Base-by-base conservation (phyloP, 1,140 invertebrate genomes). In the Popillia japonica region DNA sequence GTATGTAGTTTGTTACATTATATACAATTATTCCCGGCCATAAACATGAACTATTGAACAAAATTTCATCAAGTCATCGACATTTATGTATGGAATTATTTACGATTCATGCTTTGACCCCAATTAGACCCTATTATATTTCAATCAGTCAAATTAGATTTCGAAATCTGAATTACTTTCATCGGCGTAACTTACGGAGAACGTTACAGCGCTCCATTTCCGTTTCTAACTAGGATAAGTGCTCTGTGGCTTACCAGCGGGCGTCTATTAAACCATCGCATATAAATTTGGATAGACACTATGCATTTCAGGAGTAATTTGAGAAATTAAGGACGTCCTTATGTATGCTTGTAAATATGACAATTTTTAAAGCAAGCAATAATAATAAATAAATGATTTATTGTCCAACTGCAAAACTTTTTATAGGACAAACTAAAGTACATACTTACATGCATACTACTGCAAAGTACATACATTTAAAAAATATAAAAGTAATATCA, bases 81-180 rank as follows among this genome's bases (percentile, higher is more conserved):
- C 48, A 55, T 59, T 72, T 48, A 40, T 40, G 14, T 40, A 14
- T 27, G 59, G 72, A 78, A 75, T 73, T 42, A 76, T 75, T 74
- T 68, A 48, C 61, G 59, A 76, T 48, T 76, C 76, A 76, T 44
- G 76, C 73, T 76, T 73, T 48, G 76, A 80, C 78, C 61, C 72
- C 34, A 80, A 80, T 55, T 75, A 77, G 34, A 73, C 34, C 34
- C 74, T 78, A 78, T 79, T 79, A 77, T 78, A 77, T 79, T 77
- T 77, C 42, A 79, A 79, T 55, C 78, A 78, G 48, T 77, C 75
- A 78, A 79, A 64, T 40, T 34, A 17, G 48, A 55, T 55, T 55
- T 17, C n/a, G 48, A 55, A 55, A 55, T 14, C 48, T 55, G 48
- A 55, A 55, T 55, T 55, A 55, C 48, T 55, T 55, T 55, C 48